Conservation (phyloP, 1,140 invertebrate genomes). For the Hylyphantes graminicola region DNA sequence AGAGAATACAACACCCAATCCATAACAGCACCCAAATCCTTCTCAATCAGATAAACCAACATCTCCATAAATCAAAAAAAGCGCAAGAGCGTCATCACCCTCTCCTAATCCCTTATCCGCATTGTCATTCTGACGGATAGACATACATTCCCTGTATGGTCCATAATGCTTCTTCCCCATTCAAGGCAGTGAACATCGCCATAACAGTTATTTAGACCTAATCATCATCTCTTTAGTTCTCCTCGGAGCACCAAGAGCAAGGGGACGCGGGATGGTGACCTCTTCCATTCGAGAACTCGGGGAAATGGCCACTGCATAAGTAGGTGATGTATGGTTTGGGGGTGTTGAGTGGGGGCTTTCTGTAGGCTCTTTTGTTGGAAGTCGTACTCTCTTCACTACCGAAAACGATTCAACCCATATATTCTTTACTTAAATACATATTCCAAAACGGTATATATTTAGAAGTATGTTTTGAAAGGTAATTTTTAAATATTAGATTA, state of each 20-base stretch:
- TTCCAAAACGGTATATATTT: too few relatives aligned
- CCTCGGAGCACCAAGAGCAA: background rate
- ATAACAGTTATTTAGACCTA: slow-evolving; percentile 46
- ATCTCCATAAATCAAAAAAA: slow-evolving; percentile 34
- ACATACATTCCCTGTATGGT: background rate
- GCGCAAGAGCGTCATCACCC: background rate
- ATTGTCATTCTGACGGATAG: slow-evolving; percentile 38
- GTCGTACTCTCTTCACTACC: too few relatives aligned
- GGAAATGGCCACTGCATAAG: slow-evolving; percentile 21
- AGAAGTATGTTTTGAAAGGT: too few relatives aligned
- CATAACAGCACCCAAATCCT: slow-evolving; percentile 5
- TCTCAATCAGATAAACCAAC: slow-evolving; percentile 35
- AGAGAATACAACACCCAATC: background rate
- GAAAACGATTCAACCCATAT: too few relatives aligned
- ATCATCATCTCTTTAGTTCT: too few relatives aligned
- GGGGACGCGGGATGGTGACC: slow-evolving; percentile 1
- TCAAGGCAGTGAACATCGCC: background rate
- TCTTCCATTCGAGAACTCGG: background rate
- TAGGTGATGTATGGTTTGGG: slow-evolving; percentile 18
- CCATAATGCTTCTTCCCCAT: background rate
- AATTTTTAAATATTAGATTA: too few relatives aligned
- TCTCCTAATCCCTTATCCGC: slow-evolving; percentile 25
- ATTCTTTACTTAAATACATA: too few relatives aligned
- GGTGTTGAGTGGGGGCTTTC: background rate
- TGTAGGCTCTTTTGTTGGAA: background rate